A percentile compares a stretch with the other conserved stretches of the same genome.
Evolutionary conservation across 2,888 invertebrate genomes (phyloP).

Genomic region (Melanargia galathea): DNA sequence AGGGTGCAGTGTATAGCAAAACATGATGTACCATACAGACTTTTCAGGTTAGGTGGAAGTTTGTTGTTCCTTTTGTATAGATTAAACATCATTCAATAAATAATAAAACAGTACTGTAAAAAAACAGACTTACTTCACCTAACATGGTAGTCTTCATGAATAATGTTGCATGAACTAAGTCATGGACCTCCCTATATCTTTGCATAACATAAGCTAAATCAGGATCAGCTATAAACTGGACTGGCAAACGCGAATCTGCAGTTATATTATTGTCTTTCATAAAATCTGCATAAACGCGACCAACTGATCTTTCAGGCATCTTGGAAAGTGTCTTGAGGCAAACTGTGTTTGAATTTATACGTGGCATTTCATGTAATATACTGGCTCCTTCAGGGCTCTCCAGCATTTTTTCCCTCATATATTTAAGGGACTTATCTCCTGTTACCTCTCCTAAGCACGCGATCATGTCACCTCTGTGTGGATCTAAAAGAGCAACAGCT

Average conservation of each 20-base stretch:
- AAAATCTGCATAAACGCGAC: constrained; percentile 92
- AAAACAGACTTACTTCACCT: constrained; percentile 84
- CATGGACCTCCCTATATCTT: constrained; percentile 98
- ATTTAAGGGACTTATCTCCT: constrained; percentile 85
- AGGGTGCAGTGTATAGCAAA: no score
- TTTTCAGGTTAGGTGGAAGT: no score
- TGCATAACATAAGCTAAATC: constrained; percentile 98
- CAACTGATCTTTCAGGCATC: constrained; percentile 91
- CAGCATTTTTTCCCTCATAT: constrained; percentile 89
- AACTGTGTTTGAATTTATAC: constrained; percentile 92
- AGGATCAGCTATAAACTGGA: constrained; percentile 94
- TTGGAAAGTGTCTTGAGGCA: constrained; percentile 86
- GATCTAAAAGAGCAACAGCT: constrained; percentile 89
- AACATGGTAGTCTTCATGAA: constrained; percentile 97
- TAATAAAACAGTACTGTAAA: neutral
- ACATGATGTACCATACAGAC: no score
- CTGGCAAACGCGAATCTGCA: constrained; percentile 94
- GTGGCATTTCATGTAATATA: constrained; percentile 90
- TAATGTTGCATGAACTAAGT: constrained; percentile 94
- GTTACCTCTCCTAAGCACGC: constrained; percentile 97
- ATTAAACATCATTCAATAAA: no score
- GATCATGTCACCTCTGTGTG: constrained; percentile 94
- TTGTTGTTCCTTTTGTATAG: no score
- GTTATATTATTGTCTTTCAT: constrained; percentile 92
- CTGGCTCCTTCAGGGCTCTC: constrained; percentile 88